Base-by-base conservation (phyloP, 2,113 vertebrate species). In the Silurus glanis region DNA sequence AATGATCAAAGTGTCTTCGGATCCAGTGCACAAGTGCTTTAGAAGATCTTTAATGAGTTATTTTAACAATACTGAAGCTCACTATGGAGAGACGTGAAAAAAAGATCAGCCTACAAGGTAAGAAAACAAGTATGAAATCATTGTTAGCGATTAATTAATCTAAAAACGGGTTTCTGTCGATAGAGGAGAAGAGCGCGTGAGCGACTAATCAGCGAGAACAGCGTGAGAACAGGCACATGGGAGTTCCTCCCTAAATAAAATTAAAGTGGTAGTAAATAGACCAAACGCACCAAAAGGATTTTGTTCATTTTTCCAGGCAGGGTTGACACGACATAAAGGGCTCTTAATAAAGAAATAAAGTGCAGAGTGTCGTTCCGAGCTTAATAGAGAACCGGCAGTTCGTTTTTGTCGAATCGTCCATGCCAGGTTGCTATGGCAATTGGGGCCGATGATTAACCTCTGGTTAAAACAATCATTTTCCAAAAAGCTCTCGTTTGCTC, bases 351-450 rank as follows among this genome's bases (percentile, higher is more conserved):
- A 59, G 37, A 58, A 86, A 81, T 49, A 81, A 69, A 25, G 76
- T 72, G 66, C 78, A 72, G 25, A 3, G 23, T 69, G 64, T 16
- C 9, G 53, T 71, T 86, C 69, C 5, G 45, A 51, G 53, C 23
- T 62, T 82, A 86, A 72, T 37, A 28, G 85, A 58, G 78, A 82
- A 74, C 64, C 85, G 69, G 55, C 12, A 21, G 79, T 56, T 86
- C 56, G 10, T 47, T 72, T 66, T 61, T 37, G 55, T 56, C 61
- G 25, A 21, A 81, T 61, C 14, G 23, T 56, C 1, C 64, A 2
- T 53, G 83, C 58, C 45, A 37, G 28, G 83, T 89, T 87, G 83
- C 80, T 86, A 80, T 85, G 88, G 88, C 75, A 71, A 89, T 83
- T 23, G 49, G 51, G 3, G 23, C 62, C 25, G 75, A 58, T 78